A percentile compares a stretch with the other conserved stretches of the same genome.
phyloP scores from a whole-genome alignment of 2,888 invertebrate genomes.

The Drosophila suboccidentalis region DNA sequence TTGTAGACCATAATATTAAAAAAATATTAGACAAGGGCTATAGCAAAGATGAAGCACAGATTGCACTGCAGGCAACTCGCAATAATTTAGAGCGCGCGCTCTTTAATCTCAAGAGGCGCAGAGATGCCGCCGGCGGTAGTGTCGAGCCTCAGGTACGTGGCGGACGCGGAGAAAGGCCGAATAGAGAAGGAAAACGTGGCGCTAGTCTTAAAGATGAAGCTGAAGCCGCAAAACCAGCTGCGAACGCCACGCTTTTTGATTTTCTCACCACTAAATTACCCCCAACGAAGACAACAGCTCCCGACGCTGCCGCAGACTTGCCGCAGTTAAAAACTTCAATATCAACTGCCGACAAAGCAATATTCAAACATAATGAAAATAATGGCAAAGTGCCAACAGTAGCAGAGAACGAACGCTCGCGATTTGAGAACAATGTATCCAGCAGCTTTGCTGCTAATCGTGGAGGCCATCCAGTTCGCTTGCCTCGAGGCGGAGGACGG shows the following conservation, averaged over 20 bases:
- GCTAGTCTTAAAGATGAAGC: constrained; percentile 87
- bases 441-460: constrained; percentile 84
- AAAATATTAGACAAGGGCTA: constrained; percentile 93
- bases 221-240: constrained; percentile 90
- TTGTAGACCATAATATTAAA: constrained; percentile 91
- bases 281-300: constrained; percentile 35
- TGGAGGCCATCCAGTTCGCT: constrained; percentile 44
- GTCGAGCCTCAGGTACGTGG: constrained; percentile 39
- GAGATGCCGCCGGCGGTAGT: constrained; percentile 84
- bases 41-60: constrained; percentile 91
- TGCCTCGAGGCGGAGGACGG: constrained; percentile 43
- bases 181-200: constrained; percentile 73
- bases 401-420: constrained; percentile 61
- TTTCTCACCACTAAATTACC: constrained; percentile 92
- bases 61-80: constrained; percentile 89
- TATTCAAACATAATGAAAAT: constrained; percentile 38
- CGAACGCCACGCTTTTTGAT: constrained; percentile 92
- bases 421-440: constrained; percentile 85
- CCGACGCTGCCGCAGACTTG: constrained; percentile 15
- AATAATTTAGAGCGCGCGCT: constrained; percentile 92
- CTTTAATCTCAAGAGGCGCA: constrained; percentile 88
- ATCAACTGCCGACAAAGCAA: constrained; percentile 45
- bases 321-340: constrained; percentile 4
- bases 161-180: constrained; percentile 48
- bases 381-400: constrained; percentile 33